Evolutionary conservation across 2,797 vertebrate species (phyloP), one percentile per base, ranked within the genome.

Genomic region (Iguana delicatissima): DNA sequence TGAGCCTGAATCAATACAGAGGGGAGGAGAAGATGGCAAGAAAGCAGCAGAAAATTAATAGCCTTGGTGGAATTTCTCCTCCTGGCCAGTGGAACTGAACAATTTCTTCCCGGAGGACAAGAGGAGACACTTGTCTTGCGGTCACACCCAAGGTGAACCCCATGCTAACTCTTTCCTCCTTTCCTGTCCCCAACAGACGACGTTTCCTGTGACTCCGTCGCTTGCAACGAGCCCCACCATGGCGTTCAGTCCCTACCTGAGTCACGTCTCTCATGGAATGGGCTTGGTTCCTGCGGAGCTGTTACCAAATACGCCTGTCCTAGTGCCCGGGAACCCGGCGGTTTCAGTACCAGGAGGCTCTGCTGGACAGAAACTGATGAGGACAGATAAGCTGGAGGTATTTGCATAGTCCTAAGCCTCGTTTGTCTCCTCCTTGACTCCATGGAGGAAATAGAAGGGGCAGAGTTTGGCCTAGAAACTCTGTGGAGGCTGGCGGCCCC

Each of bases 381-480:
- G 99, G 97, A 98, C 98, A 84, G 99, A 99, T 98, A 99, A 99
- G 97, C 97, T 99, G 95, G 99, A 99, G 99, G 99, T 99, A 99
- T 97, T 96, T 79, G 42, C 67, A 1, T 46, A 6, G n/a, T 7
- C 7, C 55, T 6, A 22, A 18, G 26, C 29, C 24, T 90, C 29
- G 2, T 59, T 24, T 5, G 6, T 62, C 59, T 22, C 59, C 20
- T 62, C 32, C n/a, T 22, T 38, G 38, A 13, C 59, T 82, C 59
- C 9, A 29, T 32, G 46, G 82, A 29, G 22, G 77, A 50, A 57
- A 26, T 38, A 1, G 62, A 6, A 20, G 38, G 13, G 42, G 84
- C 82, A 55, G 1, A 46, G 10, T 82, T 69, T 24, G 80, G 52
- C 74, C 62, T 73, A 69, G 79, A 89, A 46, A 82, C 77, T 0